Base-by-base conservation (phyloP, 2,888 invertebrate genomes). In the Hyposoter dolosus region DNA sequence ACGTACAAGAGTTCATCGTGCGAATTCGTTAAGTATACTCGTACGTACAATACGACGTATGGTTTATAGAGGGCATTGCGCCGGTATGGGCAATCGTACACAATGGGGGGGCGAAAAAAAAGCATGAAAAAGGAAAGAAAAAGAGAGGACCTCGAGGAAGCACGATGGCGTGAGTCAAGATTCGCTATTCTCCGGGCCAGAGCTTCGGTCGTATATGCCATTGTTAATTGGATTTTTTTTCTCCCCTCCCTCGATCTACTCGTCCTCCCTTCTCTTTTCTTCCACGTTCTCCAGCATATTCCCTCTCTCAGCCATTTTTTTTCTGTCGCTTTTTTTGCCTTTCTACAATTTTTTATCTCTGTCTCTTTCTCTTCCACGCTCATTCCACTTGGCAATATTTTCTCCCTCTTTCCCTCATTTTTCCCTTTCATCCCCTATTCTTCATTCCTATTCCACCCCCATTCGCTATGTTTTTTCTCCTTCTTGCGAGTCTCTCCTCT, bases 171-270 rank as follows among this genome's bases (percentile, higher is more conserved):
- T 68, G 82, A 75, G 75, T 82, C 75, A 76, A 82, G 75, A 68
- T 82, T 89, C 88, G 86, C 90, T 88, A 90, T 90, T 88, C 69
- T 60, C n/a, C 35, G 43, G 40, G 23, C 69, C 66, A 89, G 89
- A 89, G 89, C 86, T 87, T 69, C 69, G 79, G 68, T 43, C 56
- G 32, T 88, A 88, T 88, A 71, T 35, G 66, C 40, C 83, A 90
- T 89, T 90, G 90, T 90, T 90, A 90, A 90, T 90, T 90, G 89
- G 88, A 90, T 89, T 88, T 80, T 83, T 82, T 85, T 79, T 75
- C 40, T 40, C n/a, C 69, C 47, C 47, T 63, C 47, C 75, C 63
- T 60, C 79, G 66, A 60, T 76, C 81, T 81, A 84, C 81, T 71
- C 84, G 66, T 84, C 72, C 82, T 71, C 47, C 45, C 12, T 66